These are phyloP conservation scores for Tanypteryx hageni DNA, from an alignment of 2,888 invertebrate genomes.

Conservation along the genomic window DNA sequence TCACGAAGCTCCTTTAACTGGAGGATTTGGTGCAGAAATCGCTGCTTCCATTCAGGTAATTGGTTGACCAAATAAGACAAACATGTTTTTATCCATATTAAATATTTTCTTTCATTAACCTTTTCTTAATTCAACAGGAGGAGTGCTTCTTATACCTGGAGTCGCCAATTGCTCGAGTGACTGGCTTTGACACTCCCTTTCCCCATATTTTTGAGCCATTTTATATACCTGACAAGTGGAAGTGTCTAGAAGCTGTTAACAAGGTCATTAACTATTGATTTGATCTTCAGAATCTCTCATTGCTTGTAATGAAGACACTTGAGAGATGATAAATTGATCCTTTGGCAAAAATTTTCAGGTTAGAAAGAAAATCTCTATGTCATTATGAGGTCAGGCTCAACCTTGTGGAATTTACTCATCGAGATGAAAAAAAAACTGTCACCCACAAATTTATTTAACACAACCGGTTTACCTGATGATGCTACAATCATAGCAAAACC, in stretches of 20 bases:
- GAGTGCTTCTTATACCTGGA: constrained; percentile 97
- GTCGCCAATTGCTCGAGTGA: constrained; percentile 92
- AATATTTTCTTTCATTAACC: neutral
- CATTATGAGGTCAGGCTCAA: too few species aligned
- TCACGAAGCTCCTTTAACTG: constrained; percentile 97
- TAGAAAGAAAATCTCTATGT: too few species aligned
- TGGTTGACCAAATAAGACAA: neutral
- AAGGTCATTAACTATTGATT: constrained; percentile 84
- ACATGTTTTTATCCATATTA: constrained; percentile 67
- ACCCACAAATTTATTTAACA: too few species aligned
- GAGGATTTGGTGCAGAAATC: constrained; percentile 97
- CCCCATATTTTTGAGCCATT: constrained; percentile 97
- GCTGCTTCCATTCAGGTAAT: constrained; percentile 94
- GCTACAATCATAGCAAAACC: too few species aligned
- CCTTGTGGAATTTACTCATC: too few species aligned
- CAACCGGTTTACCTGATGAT: too few species aligned
- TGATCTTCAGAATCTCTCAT: too few species aligned
- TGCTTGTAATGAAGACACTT: too few species aligned
- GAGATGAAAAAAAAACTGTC: too few species aligned
- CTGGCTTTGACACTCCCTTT: constrained; percentile 98
- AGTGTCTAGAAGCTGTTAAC: constrained; percentile 90
- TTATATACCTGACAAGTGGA: constrained; percentile 96
- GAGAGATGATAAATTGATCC: too few species aligned
- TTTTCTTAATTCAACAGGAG: constrained; percentile 78
- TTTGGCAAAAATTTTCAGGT: too few species aligned